Percentiles rank a stretch among this genome's conserved stretches.
Conservation (phyloP, 2,888 invertebrate genomes). For the Platynereis dumerilii region DNA sequence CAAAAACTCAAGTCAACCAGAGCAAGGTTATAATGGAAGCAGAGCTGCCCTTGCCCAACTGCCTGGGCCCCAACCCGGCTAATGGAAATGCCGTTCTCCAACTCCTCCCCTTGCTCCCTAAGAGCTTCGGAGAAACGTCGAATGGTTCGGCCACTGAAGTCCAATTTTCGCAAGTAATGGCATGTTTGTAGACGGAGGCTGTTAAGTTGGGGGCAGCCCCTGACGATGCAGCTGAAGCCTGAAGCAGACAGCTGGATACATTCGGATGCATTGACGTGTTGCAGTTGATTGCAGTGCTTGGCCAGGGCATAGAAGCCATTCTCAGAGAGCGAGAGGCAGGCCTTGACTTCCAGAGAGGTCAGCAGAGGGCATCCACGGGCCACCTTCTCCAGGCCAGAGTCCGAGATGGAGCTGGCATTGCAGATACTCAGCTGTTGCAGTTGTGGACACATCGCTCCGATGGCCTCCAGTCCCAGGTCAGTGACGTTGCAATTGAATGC, state of each 20-base stretch:
- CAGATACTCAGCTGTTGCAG: neutral
- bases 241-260: constrained; percentile 1
- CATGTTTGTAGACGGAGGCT: constrained; percentile 1
- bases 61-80: neutral
- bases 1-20: constrained; percentile 3
- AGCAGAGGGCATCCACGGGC: neutral
- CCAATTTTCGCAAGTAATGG: neutral
- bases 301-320: neutral
- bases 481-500: neutral
- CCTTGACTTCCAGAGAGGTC: neutral
- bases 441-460: neutral
- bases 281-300: neutral
- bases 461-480: neutral
- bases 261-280: neutral
- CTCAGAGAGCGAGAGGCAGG: constrained; percentile 1
- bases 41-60: too few relatives aligned
- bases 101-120: too few relatives aligned
- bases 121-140: too few relatives aligned
- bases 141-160: neutral
- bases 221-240: neutral
- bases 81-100: too few relatives aligned
- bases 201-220: neutral
- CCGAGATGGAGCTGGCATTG: neutral
- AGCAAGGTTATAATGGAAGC: neutral
- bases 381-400: neutral